phyloP scores from a whole-genome alignment of 2,888 invertebrate species.

The Drosophila seclusa region DNA sequence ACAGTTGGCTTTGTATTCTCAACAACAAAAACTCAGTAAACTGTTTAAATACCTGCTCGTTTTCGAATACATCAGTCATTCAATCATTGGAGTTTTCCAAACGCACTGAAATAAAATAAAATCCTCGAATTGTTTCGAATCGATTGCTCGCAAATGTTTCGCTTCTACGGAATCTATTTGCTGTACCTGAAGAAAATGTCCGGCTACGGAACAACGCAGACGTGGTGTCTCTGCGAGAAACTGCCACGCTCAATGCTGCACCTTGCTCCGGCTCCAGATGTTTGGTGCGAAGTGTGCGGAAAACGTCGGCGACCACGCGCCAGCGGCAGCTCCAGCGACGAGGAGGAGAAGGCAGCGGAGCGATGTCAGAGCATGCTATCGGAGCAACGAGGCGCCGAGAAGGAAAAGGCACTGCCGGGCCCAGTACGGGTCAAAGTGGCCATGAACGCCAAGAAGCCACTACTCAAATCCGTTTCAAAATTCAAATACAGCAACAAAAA shows the following conservation, averaged over 20 bases:
- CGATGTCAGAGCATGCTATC: constrained; percentile 13
- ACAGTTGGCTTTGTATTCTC: neutral
- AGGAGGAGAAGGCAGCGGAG: constrained; percentile 30
- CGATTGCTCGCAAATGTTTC: constrained; percentile 55
- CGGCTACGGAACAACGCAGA: constrained; percentile 10
- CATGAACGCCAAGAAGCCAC: constrained; percentile 39
- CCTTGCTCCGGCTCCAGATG: constrained; percentile 24
- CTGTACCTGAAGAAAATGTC: constrained; percentile 59
- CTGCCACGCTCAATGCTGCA: constrained; percentile 58
- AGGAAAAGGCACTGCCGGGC: constrained; percentile 14
- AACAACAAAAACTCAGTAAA: neutral
- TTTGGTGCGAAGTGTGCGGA: constrained; percentile 58
- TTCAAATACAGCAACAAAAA: constrained; percentile 10
- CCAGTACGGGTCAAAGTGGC: constrained; percentile 37
- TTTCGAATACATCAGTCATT: constrained; percentile 11
- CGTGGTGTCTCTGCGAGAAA: constrained; percentile 65
- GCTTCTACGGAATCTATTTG: constrained; percentile 65
- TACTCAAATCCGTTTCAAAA: neutral
- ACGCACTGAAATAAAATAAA: constrained; percentile 11
- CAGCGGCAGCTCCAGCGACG: constrained; percentile 50
- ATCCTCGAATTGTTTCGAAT: neutral
- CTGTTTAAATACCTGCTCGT: neutral
- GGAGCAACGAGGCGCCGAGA: constrained; percentile 18
- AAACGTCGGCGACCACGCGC: constrained; percentile 38
- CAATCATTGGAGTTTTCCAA: constrained; percentile 1